Evolutionary conservation across 2,113 vertebrate species (phyloP).

Genomic region (Ammodytes marinus): DNA sequence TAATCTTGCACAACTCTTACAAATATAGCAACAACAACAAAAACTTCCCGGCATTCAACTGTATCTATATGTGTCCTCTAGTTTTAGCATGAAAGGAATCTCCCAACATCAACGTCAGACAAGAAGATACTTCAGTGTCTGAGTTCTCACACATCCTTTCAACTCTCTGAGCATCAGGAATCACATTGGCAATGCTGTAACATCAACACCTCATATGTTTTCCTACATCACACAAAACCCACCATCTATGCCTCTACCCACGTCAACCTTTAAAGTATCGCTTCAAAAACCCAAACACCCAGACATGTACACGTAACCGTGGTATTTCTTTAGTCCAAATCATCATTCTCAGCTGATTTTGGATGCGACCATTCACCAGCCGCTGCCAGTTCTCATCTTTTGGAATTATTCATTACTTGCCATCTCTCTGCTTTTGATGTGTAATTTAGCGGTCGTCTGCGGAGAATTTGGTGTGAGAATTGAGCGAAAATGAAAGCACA

Average conservation of each 20-base stretch:
- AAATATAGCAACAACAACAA: not conserved
- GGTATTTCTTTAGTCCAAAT: constrained; percentile 43
- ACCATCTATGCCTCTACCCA: constrained; percentile 52
- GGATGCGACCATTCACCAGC: constrained; percentile 35
- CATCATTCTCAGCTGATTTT: constrained; percentile 36
- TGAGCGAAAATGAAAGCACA: constrained; percentile 51
- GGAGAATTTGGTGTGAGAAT: constrained; percentile 46
- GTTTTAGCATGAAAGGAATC: constrained; percentile 34
- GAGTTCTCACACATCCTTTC: constrained; percentile 44
- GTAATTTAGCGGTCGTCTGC: constrained; percentile 57
- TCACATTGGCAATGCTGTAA: constrained; percentile 65
- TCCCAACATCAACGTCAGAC: constrained; percentile 30
- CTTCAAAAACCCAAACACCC: constrained; percentile 42
- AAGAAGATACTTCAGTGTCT: constrained; percentile 2
- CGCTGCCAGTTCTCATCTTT: constrained; percentile 37
- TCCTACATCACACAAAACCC: constrained; percentile 57
- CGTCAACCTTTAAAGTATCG: constrained; percentile 53
- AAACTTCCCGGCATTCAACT: not conserved
- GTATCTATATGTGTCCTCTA: constrained; percentile 16
- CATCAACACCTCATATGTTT: constrained; percentile 62
- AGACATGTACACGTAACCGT: constrained; percentile 40
- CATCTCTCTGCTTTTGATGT: constrained; percentile 60
- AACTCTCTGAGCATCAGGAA: constrained; percentile 51
- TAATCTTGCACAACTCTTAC: constrained; percentile 34
- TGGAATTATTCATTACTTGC: constrained; percentile 62